Percentiles rank a stretch among this genome's conserved stretches.
These are phyloP conservation scores for Cryptus viduatorius DNA, from an alignment of 2,888 invertebrate genomes.

Conservation along the genomic window DNA sequence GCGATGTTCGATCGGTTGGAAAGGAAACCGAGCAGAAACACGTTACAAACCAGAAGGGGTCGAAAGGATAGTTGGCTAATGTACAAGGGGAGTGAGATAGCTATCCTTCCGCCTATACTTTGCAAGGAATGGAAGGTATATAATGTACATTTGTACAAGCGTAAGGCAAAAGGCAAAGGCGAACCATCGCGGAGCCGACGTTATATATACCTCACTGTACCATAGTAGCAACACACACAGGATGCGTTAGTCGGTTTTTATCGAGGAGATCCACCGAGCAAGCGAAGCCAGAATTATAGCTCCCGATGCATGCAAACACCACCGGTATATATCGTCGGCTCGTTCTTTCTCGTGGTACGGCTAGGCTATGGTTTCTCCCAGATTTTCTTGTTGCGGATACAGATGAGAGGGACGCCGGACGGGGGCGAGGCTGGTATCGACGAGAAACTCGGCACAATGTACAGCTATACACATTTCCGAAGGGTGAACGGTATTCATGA, in stretches of 20 bases:
- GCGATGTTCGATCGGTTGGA: conserved; percentile 82
- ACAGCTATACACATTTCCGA: conserved; percentile 36
- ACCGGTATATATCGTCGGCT: conserved; percentile 64
- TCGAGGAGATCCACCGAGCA: conserved; percentile 64
- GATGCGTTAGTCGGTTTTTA: conserved; percentile 67
- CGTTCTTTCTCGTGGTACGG: conserved; percentile 56
- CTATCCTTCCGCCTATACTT: conserved; percentile 54
- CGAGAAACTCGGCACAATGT: conserved; percentile 59
- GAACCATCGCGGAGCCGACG: too few species aligned
- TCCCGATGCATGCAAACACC: conserved; percentile 67
- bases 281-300: conserved; percentile 66
- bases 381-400: conserved; percentile 63
- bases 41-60: conserved; percentile 65
- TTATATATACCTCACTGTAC: background rate
- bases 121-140: conserved; percentile 34
- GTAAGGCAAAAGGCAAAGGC: conserved; percentile 43
- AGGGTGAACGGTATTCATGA: conserved; percentile 62
- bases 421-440: conserved; percentile 53
- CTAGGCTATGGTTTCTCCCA: conserved; percentile 31
- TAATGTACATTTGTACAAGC: conserved; percentile 20
- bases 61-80: conserved; percentile 74
- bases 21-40: conserved; percentile 78
- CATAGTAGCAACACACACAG: conserved; percentile 55
- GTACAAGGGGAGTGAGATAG: conserved; percentile 66
- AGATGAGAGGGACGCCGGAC: conserved; percentile 13